Evolutionary conservation across 2,888 invertebrate species (phyloP), one percentile per base, ranked within the genome.

Genomic region (Oligia strigilis): DNA sequence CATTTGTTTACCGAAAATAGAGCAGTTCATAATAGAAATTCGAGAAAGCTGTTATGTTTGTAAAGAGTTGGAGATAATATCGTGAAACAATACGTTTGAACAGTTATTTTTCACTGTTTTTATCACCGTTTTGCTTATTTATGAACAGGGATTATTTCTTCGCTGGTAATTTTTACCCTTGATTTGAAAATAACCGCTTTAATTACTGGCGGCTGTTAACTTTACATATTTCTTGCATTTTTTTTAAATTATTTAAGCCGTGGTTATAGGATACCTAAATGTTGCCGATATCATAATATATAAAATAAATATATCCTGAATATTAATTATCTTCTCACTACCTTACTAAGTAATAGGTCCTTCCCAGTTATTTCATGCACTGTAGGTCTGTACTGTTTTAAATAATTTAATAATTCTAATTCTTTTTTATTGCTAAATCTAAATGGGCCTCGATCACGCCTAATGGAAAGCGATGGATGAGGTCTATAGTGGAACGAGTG

Each of bases 1-100:
- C 73, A 81, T 81, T 87, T 87, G 85, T 83, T 87, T 84, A 69
- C 72, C 14, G 60, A 86, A 89, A 89, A 87, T 76, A 85, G 86
- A 82, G 75, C 80, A 87, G 80, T 83, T 80, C 82, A 78, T 75
- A 78, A 77, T 77, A 66, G 49, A 80, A 86, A 79, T 72, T 14
- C 55, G 0, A 74, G 70, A 77, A 86, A 77, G 71, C 76, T 67
- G 72, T 72, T 72, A 52, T 36, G 13, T 9, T 62, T 58, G 66
- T 81, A 81, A 87, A 85, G 78, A 80, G 74, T 80, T 87, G 40
- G n/a, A 76, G 58, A 65, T 77, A 80, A 69, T 13, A 64, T 23
- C n/a, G 66, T 13, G 11, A 55, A 70, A 85, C 75, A 80, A 85
- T 43, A 6, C n/a, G 43, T 43, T 49, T 36, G 6, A 14, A 82